Percentiles rank a stretch among this genome's conserved stretches.
Evolutionary conservation across 1,140 invertebrate genomes (phyloP).

Genomic region (Euschistus heros): DNA sequence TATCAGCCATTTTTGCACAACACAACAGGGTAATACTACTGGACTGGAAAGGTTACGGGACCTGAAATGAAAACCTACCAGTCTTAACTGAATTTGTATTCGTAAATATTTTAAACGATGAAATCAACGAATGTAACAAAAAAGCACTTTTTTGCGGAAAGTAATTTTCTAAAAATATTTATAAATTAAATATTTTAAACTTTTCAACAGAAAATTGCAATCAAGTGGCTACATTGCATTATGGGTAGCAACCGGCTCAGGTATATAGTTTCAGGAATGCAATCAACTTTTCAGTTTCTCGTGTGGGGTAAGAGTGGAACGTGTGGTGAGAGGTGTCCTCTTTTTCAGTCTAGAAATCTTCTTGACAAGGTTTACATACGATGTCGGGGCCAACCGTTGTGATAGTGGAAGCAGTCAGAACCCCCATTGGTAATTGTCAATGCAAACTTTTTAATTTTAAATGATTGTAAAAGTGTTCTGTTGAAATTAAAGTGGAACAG

Average conservation of each 20-base stretch:
- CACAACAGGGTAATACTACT: conserved; percentile 13
- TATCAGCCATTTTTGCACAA: conserved; percentile 20
- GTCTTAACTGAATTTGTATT: too few species aligned
- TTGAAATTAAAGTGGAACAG: too few species aligned
- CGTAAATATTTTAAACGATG: not conserved
- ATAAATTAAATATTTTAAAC: not conserved
- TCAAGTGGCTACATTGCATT: not conserved
- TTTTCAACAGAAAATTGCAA: not conserved
- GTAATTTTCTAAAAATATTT: not conserved
- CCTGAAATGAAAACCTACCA: not conserved
- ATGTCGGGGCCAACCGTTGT: conserved; percentile 37
- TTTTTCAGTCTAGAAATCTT: not conserved
- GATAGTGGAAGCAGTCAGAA: conserved; percentile 53
- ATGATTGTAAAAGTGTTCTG: conserved; percentile 21
- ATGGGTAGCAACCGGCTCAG: not conserved
- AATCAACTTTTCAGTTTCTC: conserved; percentile 11
- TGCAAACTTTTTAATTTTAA: conserved; percentile 28
- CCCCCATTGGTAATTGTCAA: conserved; percentile 48
- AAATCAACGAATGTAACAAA: too few species aligned
- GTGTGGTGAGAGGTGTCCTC: not conserved
- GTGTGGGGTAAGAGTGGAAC: not conserved
- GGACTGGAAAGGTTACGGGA: conserved; percentile 18
- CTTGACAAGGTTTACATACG: not conserved
- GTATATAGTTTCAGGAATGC: conserved; percentile 1
- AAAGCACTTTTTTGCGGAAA: too few species aligned